Evolutionary conservation across 2,888 invertebrate species (phyloP), one percentile per base, ranked within the genome.

Genomic region (Drosophila planitibia): DNA sequence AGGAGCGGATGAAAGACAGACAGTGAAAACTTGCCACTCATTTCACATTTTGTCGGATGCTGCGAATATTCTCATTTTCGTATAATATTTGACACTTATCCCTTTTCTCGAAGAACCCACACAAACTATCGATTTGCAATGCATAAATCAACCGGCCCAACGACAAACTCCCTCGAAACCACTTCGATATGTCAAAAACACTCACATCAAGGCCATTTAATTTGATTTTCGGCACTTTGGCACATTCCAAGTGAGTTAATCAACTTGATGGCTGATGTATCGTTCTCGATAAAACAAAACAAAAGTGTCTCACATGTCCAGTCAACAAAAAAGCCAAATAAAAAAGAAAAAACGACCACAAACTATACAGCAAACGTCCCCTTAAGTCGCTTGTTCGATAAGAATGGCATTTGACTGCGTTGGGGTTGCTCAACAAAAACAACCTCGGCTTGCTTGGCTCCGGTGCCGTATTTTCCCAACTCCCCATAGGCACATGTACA

Each of bases 151-250:
- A 67, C n/a, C 39, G 30, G 51, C 28, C 16, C 66, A 28, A 10
- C 37, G 30, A 35, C 54, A 59, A 49, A 25, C 59, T 54, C 59
- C 62, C 73, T 68, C 75, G 70, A 72, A 80, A 78, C 73, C 82
- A 80, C 79, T 79, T 82, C 76, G 82, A 91, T 85, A 83, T 93
- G 93, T 93, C 93, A 92, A 87, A 84, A 92, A 89, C 92, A 91
- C 89, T 92, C 89, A 91, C 84, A 91, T 93, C 93, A 91, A 84
- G 83, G 82, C 87, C 82, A 91, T 91, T 91, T 91, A 92, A 92
- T 92, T 91, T 91, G 90, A 91, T 92, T 91, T 91, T 82, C 82
- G 84, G 81, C 83, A 82, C 91, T 91, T 87, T 78, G 90, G 84
- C 85, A 82, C 85, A 89, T 79, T 82, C 76, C 77, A 67, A 70